phyloP scores from a whole-genome alignment of 2,113 vertebrate genomes.

The Panthera uncia region DNA sequence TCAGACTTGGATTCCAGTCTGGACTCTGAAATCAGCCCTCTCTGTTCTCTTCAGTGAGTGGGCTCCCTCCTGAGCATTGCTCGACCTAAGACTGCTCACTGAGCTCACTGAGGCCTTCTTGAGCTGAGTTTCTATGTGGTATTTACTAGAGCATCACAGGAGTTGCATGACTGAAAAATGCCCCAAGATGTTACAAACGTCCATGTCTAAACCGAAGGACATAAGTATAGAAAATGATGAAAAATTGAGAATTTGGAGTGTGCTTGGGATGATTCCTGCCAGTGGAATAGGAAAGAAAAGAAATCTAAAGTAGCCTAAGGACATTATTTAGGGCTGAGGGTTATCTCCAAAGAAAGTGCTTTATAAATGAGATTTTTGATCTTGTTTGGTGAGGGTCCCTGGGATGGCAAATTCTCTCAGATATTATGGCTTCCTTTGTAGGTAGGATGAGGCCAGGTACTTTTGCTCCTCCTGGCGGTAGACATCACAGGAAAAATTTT shows the following conservation, averaged over 20 bases:
- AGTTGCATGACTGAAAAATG: not conserved
- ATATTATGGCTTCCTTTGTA: not conserved
- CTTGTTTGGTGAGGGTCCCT: not conserved
- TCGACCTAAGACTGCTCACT: not conserved
- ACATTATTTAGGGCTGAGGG: not conserved
- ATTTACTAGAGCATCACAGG: not conserved
- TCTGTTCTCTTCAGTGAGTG: not conserved
- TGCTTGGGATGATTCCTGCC: not conserved
- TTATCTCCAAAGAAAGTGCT: not conserved
- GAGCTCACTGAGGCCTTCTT: not conserved
- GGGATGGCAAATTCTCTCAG: not conserved
- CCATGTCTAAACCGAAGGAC: not conserved
- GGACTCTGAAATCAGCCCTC: not conserved
- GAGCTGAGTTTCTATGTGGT: not conserved
- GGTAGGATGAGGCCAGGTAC: not conserved
- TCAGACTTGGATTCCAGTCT: not conserved
- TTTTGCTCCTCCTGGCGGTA: not conserved
- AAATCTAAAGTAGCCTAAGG: not conserved
- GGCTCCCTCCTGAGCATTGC: not conserved
- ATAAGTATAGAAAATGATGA: not conserved
- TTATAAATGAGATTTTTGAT: not conserved
- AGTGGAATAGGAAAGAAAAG: not conserved
- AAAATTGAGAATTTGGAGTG: not conserved
- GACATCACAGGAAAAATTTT: not conserved
- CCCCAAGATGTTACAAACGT: not conserved